Percentiles rank a stretch among this genome's conserved stretches.
phyloP scores from a whole-genome alignment of 2,888 invertebrate genomes.

The Rapana venosa region DNA sequence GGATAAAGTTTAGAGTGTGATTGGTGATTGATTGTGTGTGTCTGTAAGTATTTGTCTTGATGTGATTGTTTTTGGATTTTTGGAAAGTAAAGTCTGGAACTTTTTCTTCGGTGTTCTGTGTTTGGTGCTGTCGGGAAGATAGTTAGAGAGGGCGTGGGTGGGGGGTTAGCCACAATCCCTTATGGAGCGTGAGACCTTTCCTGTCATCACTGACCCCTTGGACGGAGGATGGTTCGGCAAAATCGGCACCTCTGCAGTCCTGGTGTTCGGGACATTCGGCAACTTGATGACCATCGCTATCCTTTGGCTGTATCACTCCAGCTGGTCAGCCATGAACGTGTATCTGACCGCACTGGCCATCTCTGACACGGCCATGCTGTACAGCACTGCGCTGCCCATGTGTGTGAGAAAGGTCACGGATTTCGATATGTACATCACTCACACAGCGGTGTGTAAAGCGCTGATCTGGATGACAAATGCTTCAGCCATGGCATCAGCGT shows the following conservation, averaged over 20 bases:
- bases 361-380: slow-evolving; percentile 62
- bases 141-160: too few species aligned
- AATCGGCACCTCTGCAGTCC: slow-evolving; percentile 61
- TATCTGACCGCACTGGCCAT: slow-evolving; percentile 63
- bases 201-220: too few species aligned
- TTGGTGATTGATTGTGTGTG: too few species aligned
- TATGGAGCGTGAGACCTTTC: too few species aligned
- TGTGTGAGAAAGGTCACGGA: slow-evolving; percentile 58
- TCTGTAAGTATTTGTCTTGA: too few species aligned
- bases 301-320: slow-evolving; percentile 50
- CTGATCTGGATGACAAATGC: slow-evolving; percentile 64
- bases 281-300: slow-evolving; percentile 61
- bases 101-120: too few species aligned
- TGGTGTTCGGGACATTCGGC: slow-evolving; percentile 65
- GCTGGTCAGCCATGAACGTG: slow-evolving; percentile 58
- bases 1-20: too few species aligned
- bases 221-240: slow-evolving; percentile 44
- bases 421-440: slow-evolving; percentile 56
- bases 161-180: too few species aligned
- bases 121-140: too few species aligned
- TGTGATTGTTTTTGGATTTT: too few species aligned
- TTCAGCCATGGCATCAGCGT: slow-evolving; percentile 62
- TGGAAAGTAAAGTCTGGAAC: too few species aligned
- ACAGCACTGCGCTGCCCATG: slow-evolving; percentile 61
- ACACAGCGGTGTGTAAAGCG: slow-evolving; percentile 57